phyloP scores from a whole-genome alignment of 2,113 vertebrate species.

The Eptatretus burgeri region DNA sequence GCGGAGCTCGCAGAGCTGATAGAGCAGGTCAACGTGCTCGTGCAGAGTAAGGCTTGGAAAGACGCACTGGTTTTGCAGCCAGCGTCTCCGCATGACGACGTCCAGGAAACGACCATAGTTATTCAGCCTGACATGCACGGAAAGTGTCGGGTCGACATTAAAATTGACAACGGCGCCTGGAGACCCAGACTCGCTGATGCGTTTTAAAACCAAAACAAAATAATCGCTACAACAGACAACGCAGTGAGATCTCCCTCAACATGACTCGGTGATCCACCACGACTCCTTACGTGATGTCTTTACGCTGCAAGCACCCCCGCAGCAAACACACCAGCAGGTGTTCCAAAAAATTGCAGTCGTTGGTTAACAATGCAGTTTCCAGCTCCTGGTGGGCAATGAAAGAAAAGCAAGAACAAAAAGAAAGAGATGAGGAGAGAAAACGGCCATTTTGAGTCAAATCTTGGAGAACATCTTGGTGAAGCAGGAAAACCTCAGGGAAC shows the following conservation, averaged over 20 bases:
- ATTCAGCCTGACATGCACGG: conserved; percentile 24
- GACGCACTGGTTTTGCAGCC: conserved; percentile 72
- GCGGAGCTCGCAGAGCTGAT: conserved; percentile 77
- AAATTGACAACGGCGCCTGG: no score
- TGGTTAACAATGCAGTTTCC: conserved; percentile 57
- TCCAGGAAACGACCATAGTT: conserved; percentile 67
- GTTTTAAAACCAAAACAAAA: no score
- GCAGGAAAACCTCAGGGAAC: no score
- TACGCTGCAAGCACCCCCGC: conserved; percentile 87
- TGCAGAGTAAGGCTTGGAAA: conserved; percentile 49
- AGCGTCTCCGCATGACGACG: conserved; percentile 89
- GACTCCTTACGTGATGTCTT: conserved; percentile 69
- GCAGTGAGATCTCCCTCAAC: no score
- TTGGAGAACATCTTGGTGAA: no score
- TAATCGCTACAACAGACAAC: no score
- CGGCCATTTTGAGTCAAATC: no score
- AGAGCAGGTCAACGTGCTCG: conserved; percentile 59
- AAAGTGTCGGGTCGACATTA: no score
- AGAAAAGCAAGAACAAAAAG: no score
- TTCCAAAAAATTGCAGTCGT: conserved; percentile 58
- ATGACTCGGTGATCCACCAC: conserved; percentile 11
- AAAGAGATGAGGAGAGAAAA: no score
- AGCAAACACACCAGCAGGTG: conserved; percentile 63
- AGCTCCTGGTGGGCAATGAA: conserved; percentile 30
- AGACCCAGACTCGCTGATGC: no score